A percentile compares a stretch with the other conserved stretches of the same genome.
Conservation (phyloP, 30 jellyfish, hydroid and myxozoan genomes). For the Aurelia aurita complex sp. Pacific region DNA sequence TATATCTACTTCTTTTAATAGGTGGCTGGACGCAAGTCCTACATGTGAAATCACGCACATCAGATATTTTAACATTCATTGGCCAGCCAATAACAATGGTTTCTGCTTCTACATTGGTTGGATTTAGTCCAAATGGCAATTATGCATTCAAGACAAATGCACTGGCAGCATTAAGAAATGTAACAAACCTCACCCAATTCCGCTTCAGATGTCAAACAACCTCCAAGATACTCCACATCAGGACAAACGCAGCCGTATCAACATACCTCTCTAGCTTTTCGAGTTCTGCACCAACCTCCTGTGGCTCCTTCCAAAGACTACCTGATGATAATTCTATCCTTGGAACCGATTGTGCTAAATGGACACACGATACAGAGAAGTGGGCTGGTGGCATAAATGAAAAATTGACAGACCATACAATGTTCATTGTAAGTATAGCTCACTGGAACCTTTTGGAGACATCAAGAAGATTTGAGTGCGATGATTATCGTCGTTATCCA, state of each 20-base stretch:
- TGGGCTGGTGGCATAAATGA: not conserved
- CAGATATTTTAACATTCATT: not conserved
- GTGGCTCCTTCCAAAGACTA: not conserved
- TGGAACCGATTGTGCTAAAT: not conserved
- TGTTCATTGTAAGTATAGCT: not conserved
- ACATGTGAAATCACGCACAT: not conserved
- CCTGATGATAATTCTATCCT: not conserved
- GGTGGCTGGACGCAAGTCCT: constrained; percentile 4
- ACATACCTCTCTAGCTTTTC: not conserved
- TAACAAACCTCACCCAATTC: not conserved
- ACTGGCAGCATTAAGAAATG: not conserved
- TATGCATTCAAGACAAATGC: not conserved
- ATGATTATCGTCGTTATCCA: not conserved
- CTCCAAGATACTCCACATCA: not conserved
- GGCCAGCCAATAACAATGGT: not conserved
- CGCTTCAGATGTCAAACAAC: not conserved
- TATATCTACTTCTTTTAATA: not conserved
- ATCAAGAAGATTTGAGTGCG: not conserved
- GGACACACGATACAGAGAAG: not conserved
- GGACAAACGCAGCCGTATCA: not conserved
- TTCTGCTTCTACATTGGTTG: not conserved
- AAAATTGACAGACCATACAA: not conserved
- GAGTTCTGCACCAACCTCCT: not conserved
- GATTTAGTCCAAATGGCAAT: not conserved
- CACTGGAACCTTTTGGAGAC: not conserved